phyloP scores from a whole-genome alignment of 1,140 invertebrate genomes.

The Aphis craccivora region DNA sequence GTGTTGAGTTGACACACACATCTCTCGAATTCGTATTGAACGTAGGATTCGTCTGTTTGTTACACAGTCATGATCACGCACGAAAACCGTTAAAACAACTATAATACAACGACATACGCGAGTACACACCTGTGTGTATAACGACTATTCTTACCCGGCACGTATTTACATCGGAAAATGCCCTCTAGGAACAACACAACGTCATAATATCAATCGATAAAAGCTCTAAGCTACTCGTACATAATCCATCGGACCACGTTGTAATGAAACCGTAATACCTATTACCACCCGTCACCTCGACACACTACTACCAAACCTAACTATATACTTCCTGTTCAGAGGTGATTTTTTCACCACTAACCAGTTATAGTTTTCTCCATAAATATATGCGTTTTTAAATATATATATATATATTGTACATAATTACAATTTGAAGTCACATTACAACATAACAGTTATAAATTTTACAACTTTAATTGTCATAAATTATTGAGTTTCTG shows the following conservation, averaged over 20 bases:
- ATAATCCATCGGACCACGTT: neutral
- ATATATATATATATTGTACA: too few relatives aligned
- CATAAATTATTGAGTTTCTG: too few relatives aligned
- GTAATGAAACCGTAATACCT: slow-evolving; percentile 4
- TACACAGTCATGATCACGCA: neutral
- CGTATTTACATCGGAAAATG: neutral
- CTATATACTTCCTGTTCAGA: too few relatives aligned
- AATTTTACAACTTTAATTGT: too few relatives aligned
- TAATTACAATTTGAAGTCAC: too few relatives aligned
- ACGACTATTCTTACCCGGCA: neutral
- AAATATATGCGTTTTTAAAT: too few relatives aligned
- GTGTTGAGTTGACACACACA: neutral
- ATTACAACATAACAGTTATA: too few relatives aligned
- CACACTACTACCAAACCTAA: too few relatives aligned
- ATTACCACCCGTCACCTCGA: neutral
- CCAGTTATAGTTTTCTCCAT: too few relatives aligned
- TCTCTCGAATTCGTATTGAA: neutral
- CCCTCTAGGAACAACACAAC: neutral
- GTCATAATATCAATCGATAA: neutral
- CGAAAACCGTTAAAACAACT: neutral
- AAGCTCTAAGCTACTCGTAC: neutral
- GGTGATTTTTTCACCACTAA: too few relatives aligned
- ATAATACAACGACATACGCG: neutral
- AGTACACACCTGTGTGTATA: neutral
- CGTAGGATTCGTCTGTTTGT: neutral